These are phyloP conservation scores for Crenichthys baileyi DNA, from an alignment of 2,797 vertebrate genomes.

Conservation along the genomic window DNA sequence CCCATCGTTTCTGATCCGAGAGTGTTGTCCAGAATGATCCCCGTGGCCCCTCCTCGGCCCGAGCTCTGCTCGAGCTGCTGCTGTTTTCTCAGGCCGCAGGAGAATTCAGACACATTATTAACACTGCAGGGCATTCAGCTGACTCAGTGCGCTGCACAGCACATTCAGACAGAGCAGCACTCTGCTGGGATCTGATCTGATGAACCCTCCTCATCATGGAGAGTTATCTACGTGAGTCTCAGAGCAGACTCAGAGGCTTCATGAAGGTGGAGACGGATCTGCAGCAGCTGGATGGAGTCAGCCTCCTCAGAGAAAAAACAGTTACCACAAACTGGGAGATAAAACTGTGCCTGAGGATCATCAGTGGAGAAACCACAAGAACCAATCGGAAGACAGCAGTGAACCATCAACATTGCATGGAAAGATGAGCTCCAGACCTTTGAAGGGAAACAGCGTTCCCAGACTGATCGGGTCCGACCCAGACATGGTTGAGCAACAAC, in stretches of 20 bases:
- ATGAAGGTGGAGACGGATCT: neutral
- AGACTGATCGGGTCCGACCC: neutral
- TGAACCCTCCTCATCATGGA: neutral
- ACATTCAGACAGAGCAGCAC: neutral
- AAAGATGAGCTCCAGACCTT: neutral
- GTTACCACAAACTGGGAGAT: constrained; percentile 5
- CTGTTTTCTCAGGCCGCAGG: constrained; percentile 26
- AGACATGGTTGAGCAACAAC: neutral
- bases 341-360: neutral
- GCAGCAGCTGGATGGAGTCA: constrained; percentile 1
- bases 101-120: constrained; percentile 37
- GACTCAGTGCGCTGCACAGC: constrained; percentile 8
- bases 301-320: neutral
- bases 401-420: neutral
- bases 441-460: neutral
- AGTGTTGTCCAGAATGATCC: neutral
- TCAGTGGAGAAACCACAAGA: neutral
- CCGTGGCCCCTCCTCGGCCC: neutral
- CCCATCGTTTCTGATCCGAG: no score
- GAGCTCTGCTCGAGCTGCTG: neutral
- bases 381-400: neutral
- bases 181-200: neutral
- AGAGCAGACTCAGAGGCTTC: neutral
- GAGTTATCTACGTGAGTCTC: neutral
- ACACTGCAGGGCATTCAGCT: constrained; percentile 35